Conservation (phyloP, 2,888 invertebrate species). For the Mythimna loreyi region DNA sequence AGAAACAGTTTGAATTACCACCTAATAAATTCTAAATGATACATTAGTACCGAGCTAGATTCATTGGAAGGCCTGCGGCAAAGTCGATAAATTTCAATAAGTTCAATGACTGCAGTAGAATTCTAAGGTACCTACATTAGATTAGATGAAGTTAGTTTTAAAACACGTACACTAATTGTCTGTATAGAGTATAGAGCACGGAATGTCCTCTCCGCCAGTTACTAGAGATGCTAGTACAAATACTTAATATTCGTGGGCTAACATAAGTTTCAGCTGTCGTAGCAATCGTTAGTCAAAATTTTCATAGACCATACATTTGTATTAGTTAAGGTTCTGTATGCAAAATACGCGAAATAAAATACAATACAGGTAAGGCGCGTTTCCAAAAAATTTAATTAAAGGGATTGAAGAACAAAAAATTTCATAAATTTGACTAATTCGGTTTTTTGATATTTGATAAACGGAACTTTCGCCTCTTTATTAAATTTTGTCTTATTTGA, state of each 20-base stretch:
- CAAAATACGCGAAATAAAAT: too few relatives aligned
- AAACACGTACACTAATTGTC: constrained; percentile 56
- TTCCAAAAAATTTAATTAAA: too few relatives aligned
- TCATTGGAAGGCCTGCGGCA: constrained; percentile 43
- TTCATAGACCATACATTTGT: not conserved
- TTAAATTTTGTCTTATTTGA: too few relatives aligned
- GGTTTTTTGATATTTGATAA: too few relatives aligned
- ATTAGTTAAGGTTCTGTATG: not conserved
- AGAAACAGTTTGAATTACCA: constrained; percentile 42
- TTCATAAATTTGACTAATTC: too few relatives aligned
- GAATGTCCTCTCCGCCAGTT: not conserved
- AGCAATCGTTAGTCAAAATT: not conserved
- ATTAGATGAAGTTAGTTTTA: constrained; percentile 50
- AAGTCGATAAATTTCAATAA: constrained; percentile 52
- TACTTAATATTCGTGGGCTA: not conserved
- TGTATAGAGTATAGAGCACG: constrained; percentile 19
- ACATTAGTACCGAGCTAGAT: constrained; percentile 43
- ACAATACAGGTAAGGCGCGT: too few relatives aligned
- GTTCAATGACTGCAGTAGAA: constrained; percentile 48
- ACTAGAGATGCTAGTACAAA: not conserved
- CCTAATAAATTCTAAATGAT: constrained; percentile 49
- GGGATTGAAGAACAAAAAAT: too few relatives aligned
- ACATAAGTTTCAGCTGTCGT: not conserved
- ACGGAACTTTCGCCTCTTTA: too few relatives aligned
- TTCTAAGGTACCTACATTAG: constrained; percentile 32